Conservation (phyloP, 2,113 vertebrate species). For the Chroicocephalus ridibundus region DNA sequence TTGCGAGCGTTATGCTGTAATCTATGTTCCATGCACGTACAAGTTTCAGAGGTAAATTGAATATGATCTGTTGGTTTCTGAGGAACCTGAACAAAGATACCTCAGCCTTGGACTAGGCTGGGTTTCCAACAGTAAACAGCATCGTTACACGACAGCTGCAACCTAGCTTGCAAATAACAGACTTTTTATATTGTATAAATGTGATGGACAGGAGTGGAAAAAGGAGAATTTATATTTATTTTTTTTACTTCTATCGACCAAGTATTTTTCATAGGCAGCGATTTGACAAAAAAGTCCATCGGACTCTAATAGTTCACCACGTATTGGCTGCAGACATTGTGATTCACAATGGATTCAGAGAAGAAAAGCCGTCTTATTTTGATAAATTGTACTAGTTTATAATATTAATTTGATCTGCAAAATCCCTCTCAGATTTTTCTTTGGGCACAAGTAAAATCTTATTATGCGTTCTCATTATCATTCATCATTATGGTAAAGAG, state of each 20-base stretch:
- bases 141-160: not conserved
- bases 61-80: not conserved
- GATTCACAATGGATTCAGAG: not conserved
- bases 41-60: not conserved
- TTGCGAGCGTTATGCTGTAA: not conserved
- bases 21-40: not conserved
- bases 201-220: not conserved
- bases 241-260: not conserved
- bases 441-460: conserved; percentile 34
- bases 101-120: not conserved
- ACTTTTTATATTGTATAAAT: not conserved
- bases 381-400: conserved; percentile 24
- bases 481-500: conserved; percentile 52
- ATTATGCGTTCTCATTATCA: conserved; percentile 39
- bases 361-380: conserved; percentile 29
- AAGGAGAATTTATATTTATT: not conserved
- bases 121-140: not conserved
- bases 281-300: not conserved
- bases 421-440: conserved; percentile 52
- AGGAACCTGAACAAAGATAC: not conserved
- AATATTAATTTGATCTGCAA: conserved; percentile 46
- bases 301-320: not conserved
- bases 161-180: not conserved
- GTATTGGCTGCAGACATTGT: not conserved
- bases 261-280: not conserved